phyloP scores from a whole-genome alignment of 2,113 vertebrate genomes.

The Xenotilapia caudafasciata region DNA sequence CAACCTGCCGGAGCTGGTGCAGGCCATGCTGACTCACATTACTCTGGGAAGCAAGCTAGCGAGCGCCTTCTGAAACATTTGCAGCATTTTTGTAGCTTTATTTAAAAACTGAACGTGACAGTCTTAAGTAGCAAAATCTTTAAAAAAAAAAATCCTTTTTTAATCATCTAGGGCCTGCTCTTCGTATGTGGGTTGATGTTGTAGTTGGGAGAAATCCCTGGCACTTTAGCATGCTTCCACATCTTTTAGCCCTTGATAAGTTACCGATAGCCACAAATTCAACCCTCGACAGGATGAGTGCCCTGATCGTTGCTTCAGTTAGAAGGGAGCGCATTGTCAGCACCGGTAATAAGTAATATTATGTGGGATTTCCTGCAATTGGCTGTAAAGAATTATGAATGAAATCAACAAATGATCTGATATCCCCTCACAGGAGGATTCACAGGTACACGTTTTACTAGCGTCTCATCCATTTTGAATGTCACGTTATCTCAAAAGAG shows the following conservation, averaged over 20 bases:
- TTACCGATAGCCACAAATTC: background rate
- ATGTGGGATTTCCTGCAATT: background rate
- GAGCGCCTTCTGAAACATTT: background rate
- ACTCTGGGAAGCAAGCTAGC: background rate
- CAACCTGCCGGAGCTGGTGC: slow-evolving; percentile 83
- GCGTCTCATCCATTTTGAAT: background rate
- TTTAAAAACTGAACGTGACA: background rate
- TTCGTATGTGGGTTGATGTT: background rate
- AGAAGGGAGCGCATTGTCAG: background rate
- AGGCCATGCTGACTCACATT: slow-evolving; percentile 73
- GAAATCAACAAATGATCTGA: background rate
- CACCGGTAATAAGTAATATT: background rate
- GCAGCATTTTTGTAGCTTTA: background rate
- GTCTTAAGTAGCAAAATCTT: background rate
- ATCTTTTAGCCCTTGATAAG: background rate
- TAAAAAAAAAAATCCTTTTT: background rate
- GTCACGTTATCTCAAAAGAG: background rate
- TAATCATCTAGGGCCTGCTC: background rate
- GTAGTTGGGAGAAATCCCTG: background rate
- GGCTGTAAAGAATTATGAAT: background rate
- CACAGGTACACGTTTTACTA: background rate
- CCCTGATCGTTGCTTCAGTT: background rate
- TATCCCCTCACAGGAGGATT: background rate
- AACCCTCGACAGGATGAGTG: background rate
- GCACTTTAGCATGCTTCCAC: background rate